phyloP scores from a whole-genome alignment of 2,113 vertebrate genomes.

The Myrmecobius fasciatus region DNA sequence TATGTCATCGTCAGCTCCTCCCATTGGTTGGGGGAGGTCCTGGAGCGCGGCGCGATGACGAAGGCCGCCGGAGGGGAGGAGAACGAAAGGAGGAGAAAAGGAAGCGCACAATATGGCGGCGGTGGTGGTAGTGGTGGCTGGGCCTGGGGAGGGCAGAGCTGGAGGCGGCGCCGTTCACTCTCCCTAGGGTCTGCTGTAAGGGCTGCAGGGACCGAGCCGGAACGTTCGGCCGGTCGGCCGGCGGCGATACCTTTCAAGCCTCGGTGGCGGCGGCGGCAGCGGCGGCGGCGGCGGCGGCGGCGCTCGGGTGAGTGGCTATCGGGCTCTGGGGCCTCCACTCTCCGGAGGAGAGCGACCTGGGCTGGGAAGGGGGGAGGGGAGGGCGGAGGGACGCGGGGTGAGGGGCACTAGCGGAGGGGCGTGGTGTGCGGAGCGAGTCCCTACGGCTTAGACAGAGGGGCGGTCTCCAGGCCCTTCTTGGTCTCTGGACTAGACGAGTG shows the following conservation, averaged over 20 bases:
- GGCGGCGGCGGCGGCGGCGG: conserved; percentile 1
- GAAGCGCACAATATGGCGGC: conserved; percentile 76
- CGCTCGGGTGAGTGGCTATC: conserved; percentile 67
- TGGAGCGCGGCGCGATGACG: conserved; percentile 55
- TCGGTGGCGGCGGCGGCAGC: conserved; percentile 20
- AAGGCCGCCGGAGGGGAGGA: conserved; percentile 71
- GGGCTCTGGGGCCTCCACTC: conserved; percentile 46
- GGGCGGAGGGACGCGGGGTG: background rate
- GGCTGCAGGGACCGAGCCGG: conserved; percentile 39
- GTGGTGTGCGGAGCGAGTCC: conserved; percentile 2
- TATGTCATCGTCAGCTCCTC: conserved; percentile 65
- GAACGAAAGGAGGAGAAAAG: conserved; percentile 59
- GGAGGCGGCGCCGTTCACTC: conserved; percentile 59
- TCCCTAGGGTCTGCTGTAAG: conserved; percentile 62
- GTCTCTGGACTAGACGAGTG: no score
- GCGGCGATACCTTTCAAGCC: conserved; percentile 62
- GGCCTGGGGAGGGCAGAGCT: conserved; percentile 63
- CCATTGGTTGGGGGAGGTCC: conserved; percentile 62
- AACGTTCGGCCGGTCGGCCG: conserved; percentile 55
- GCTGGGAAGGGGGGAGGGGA: conserved; percentile 66
- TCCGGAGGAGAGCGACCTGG: conserved; percentile 36
- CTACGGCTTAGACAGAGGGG: conserved; percentile 40
- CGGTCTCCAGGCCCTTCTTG: background rate
- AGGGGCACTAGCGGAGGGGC: background rate
- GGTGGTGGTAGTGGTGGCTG: conserved; percentile 54